These are phyloP conservation scores for Apamea sordens DNA, from an alignment of 2,888 invertebrate genomes.

Conservation along the genomic window DNA sequence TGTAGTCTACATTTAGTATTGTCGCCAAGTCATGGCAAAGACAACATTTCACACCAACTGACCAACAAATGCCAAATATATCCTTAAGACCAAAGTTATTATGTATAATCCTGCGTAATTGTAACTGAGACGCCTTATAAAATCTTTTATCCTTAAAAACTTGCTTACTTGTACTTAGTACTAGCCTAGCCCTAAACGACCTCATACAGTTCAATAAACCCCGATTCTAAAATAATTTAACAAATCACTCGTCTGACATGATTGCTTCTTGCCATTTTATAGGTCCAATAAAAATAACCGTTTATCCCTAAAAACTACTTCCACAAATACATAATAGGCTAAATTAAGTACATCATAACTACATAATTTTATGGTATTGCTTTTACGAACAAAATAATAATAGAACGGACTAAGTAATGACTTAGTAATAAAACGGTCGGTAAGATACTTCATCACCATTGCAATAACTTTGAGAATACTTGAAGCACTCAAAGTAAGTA, in stretches of 20 bases:
- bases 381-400: not conserved
- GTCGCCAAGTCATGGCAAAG: not conserved
- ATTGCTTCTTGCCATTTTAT: not conserved
- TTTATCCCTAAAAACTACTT: not conserved
- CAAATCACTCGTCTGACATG: not conserved
- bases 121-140: not conserved
- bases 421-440: constrained; percentile 5
- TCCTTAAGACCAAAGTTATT: not conserved
- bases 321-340: not conserved
- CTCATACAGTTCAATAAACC: not conserved
- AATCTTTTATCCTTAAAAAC: too few species aligned
- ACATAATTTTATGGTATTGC: constrained; percentile 14
- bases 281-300: not conserved
- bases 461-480: constrained; percentile 30
- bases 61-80: not conserved
- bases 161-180: too few species aligned
- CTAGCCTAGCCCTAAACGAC: not conserved
- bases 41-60: not conserved
- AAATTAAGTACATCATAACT: not conserved
- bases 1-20: not conserved
- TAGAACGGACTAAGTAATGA: not conserved
- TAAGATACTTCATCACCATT: constrained; percentile 16
- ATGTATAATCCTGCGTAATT: not conserved
- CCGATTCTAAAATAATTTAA: not conserved
- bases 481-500: constrained; percentile 10